A percentile compares a stretch with the other conserved stretches of the same genome.
phyloP scores from a whole-genome alignment of 2,113 vertebrate species.

The Channa argus region DNA sequence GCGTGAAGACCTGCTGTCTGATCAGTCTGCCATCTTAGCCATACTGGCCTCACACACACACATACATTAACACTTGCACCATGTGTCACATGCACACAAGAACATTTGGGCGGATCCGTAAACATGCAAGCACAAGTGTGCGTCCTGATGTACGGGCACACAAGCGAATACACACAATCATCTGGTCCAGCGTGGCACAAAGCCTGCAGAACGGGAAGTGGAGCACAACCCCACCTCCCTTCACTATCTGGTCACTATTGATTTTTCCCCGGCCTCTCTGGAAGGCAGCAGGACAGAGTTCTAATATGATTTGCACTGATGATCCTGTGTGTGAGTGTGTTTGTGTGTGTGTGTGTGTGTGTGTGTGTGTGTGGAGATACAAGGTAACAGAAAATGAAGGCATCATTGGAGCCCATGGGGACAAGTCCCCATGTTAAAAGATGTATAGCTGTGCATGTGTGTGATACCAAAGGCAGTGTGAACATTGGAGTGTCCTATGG shows the following conservation, averaged over 20 bases:
- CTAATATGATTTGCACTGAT: slow-evolving; percentile 71
- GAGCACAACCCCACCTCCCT: slow-evolving; percentile 12
- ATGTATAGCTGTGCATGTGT: slow-evolving; percentile 5
- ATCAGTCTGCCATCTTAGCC: slow-evolving; percentile 72
- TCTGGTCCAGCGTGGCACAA: slow-evolving; percentile 9
- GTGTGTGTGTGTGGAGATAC: slow-evolving; percentile 11
- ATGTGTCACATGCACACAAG: slow-evolving; percentile 19
- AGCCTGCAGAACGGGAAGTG: neutral
- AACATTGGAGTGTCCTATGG: neutral
- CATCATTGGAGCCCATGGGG: neutral
- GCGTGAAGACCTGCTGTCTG: slow-evolving; percentile 79
- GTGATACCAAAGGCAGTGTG: slow-evolving; percentile 12
- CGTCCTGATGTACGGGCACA: neutral
- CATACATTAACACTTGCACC: neutral
- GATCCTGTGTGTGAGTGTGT: slow-evolving; percentile 19
- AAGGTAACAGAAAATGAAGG: slow-evolving; percentile 22
- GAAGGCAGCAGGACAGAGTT: slow-evolving; percentile 43
- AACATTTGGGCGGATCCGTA: slow-evolving; percentile 16
- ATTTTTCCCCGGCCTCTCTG: slow-evolving; percentile 40
- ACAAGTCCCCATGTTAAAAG: slow-evolving; percentile 18
- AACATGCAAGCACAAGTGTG: slow-evolving; percentile 17
- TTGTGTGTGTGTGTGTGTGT: slow-evolving; percentile 17
- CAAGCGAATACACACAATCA: slow-evolving; percentile 8
- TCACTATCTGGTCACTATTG: slow-evolving; percentile 49
- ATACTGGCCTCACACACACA: slow-evolving; percentile 22